Conservation (phyloP, 92 coral and sea anemone species). For the Epizoanthus rinbou region DNA sequence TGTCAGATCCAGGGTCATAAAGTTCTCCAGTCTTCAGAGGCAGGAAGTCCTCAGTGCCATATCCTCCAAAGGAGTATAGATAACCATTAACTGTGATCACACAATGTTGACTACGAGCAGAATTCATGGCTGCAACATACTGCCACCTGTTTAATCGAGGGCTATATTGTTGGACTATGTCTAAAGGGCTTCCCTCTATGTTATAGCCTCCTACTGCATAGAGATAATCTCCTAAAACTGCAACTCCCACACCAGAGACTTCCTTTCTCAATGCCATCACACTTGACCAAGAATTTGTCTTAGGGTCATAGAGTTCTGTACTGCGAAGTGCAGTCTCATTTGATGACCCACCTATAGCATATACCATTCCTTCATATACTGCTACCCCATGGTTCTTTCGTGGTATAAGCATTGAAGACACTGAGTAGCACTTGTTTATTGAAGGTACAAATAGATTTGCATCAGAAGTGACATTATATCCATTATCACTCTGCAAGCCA, state of each 20-base stretch:
- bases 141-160: conserved; percentile 76
- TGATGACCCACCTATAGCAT: conserved; percentile 75
- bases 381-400: conserved; percentile 80
- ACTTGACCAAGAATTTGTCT: conserved; percentile 80
- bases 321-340: conserved; percentile 69
- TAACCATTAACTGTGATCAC: conserved; percentile 55
- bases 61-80: conserved; percentile 80
- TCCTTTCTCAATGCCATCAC: conserved; percentile 66
- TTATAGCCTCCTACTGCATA: conserved; percentile 84
- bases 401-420: conserved; percentile 70
- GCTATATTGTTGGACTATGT: conserved; percentile 72
- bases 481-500: conserved; percentile 66
- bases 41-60: conserved; percentile 69
- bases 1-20: conserved; percentile 57
- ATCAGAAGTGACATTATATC: conserved; percentile 59
- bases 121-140: conserved; percentile 65
- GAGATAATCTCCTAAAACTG: conserved; percentile 64
- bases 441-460: conserved; percentile 70
- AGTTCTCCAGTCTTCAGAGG: conserved; percentile 75
- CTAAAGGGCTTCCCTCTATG: conserved; percentile 63
- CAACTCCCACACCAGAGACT: conserved; percentile 79
- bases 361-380: conserved; percentile 68
- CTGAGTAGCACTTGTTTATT: conserved; percentile 52
- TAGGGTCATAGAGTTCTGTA: conserved; percentile 84
- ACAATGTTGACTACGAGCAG: conserved; percentile 76